A percentile compares a stretch with the other conserved stretches of the same genome.
Evolutionary conservation across 2,888 invertebrate genomes (phyloP).

Genomic region (Dicyrtomina minuta): DNA sequence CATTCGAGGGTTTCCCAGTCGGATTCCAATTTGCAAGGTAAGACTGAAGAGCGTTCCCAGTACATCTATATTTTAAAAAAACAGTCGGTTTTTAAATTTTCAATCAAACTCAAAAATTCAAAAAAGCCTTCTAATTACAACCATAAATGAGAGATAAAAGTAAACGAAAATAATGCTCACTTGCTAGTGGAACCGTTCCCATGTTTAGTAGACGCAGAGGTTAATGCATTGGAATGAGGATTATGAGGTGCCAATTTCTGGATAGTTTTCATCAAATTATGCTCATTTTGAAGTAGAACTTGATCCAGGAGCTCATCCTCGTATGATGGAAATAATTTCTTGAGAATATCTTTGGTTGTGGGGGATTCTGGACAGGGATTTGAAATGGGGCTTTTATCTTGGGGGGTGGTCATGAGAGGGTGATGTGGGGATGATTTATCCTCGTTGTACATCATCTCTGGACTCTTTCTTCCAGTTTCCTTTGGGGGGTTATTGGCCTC

Average conservation of each 20-base stretch:
- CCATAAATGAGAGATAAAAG: not conserved
- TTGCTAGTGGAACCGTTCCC: constrained; percentile 1
- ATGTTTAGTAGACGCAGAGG: constrained; percentile 4
- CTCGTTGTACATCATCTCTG: not conserved
- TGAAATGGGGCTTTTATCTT: too few species aligned
- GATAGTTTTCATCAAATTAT: constrained; percentile 52
- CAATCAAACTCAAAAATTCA: not conserved
- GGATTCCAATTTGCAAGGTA: constrained; percentile 52
- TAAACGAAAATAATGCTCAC: constrained; percentile 13
- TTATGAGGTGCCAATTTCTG: constrained; percentile 49
- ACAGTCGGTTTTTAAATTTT: not conserved
- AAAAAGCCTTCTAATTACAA: not conserved
- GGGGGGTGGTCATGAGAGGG: constrained; percentile 17
- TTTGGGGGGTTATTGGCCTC: not conserved
- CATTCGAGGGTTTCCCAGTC: constrained; percentile 8
- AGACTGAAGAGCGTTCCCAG: constrained; percentile 51
- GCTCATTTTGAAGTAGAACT: constrained; percentile 51
- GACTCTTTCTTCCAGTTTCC: not conserved
- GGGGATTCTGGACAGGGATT: constrained; percentile 27
- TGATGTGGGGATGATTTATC: not conserved
- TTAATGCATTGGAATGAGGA: constrained; percentile 19
- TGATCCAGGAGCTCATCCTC: constrained; percentile 50
- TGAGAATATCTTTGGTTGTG: constrained; percentile 49
- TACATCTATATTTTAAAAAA: constrained; percentile 39
- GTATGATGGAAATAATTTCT: constrained; percentile 50